These are phyloP conservation scores for Microtus ochrogaster DNA, from an alignment of 2,113 vertebrate species.

Conservation along the genomic window DNA sequence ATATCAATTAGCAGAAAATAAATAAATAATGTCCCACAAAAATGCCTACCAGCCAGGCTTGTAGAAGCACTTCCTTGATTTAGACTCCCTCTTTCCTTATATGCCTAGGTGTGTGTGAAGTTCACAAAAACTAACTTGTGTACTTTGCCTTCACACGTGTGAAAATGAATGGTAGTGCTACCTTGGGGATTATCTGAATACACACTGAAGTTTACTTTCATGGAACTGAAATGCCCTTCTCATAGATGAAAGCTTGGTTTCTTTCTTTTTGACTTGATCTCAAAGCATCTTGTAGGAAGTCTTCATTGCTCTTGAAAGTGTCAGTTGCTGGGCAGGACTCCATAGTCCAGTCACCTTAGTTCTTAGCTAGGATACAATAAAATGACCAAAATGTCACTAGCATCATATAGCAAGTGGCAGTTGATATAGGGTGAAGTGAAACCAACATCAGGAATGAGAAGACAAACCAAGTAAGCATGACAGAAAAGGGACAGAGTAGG, in stretches of 20 bases:
- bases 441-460: conserved; percentile 37
- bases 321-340: not conserved
- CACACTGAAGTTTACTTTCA: not conserved
- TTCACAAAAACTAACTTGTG: not conserved
- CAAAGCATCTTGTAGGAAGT: not conserved
- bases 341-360: conserved; percentile 1
- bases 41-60: not conserved
- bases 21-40: not conserved
- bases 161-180: accelerated
- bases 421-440: not conserved
- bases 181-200: not conserved
- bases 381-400: conserved; percentile 36
- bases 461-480: conserved; percentile 59
- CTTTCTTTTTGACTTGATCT: conserved; percentile 20
- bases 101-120: not conserved
- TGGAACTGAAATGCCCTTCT: not conserved
- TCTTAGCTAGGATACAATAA: conserved; percentile 62
- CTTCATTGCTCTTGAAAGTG: not conserved
- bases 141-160: not conserved
- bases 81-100: not conserved
- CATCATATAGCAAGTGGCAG: conserved; percentile 45
- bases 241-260: not conserved
- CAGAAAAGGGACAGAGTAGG: conserved; percentile 53
- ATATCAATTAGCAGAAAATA: not conserved
- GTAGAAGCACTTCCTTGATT: no score